Percentiles rank a stretch among this genome's conserved stretches.
Evolutionary conservation across 2,888 invertebrate species (phyloP).

Genomic region (Crocallis elinguaria): DNA sequence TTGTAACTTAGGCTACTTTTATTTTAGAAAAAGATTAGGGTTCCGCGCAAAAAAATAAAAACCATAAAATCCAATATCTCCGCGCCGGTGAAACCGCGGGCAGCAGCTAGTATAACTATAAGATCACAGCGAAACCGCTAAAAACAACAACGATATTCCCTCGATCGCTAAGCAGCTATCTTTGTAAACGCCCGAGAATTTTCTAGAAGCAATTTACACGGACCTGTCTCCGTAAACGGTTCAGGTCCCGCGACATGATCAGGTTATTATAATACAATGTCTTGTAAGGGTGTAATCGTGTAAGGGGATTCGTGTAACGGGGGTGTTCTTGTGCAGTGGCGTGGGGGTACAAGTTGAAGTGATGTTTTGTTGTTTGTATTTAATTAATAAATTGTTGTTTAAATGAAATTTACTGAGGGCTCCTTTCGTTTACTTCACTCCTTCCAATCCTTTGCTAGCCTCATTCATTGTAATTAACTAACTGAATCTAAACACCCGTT

Average conservation of each 20-base stretch:
- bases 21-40: too few relatives aligned
- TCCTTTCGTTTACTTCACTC: too few relatives aligned
- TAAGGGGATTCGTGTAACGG: background rate
- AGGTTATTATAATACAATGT: constrained; percentile 39
- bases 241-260: constrained; percentile 42
- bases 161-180: constrained; percentile 35
- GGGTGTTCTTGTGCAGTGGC: constrained; percentile 9
- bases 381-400: background rate
- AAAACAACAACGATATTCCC: background rate
- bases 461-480: too few relatives aligned
- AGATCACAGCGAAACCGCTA: background rate
- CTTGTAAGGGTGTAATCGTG: constrained; percentile 25
- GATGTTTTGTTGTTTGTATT: constrained; percentile 10
- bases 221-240: constrained; percentile 47
- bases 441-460: too few relatives aligned
- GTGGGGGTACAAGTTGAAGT: constrained; percentile 1
- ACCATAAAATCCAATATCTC: too few relatives aligned
- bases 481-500: too few relatives aligned
- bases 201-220: constrained; percentile 53
- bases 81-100: too few relatives aligned
- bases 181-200: constrained; percentile 52
- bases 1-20: too few relatives aligned
- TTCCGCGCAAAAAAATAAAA: too few relatives aligned
- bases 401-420: background rate
- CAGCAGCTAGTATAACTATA: background rate